Conservation (phyloP, 2,888 invertebrate species). For the Stenurella melanura region DNA sequence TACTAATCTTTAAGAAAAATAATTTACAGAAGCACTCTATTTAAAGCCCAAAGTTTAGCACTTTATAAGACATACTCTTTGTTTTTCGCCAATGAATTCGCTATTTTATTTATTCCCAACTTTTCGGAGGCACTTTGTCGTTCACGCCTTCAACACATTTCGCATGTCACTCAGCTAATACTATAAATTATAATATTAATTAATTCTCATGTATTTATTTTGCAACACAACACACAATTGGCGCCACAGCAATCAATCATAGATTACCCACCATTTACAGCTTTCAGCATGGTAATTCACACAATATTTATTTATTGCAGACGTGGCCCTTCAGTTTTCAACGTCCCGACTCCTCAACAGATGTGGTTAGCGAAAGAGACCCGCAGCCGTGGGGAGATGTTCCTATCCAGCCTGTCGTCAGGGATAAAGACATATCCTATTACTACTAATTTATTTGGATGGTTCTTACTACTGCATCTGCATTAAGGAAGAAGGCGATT, state of each 20-base stretch:
- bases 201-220: not conserved
- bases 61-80: too few species aligned
- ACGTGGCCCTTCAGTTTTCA: slow-evolving; percentile 90
- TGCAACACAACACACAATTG: not conserved
- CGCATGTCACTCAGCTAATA: not conserved
- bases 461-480: slow-evolving; percentile 24
- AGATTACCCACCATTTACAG: slow-evolving; percentile 38
- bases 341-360: slow-evolving; percentile 74
- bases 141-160: slow-evolving; percentile 5
- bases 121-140: too few species aligned
- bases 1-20: too few species aligned
- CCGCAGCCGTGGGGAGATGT: slow-evolving; percentile 63
- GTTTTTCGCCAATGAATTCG: too few species aligned
- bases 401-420: slow-evolving; percentile 67
- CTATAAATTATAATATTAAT: not conserved
- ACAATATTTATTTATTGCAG: slow-evolving; percentile 74
- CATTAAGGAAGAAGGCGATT: slow-evolving; percentile 40
- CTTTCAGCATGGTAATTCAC: slow-evolving; percentile 41
- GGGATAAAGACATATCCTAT: slow-evolving; percentile 71
- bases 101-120: too few species aligned
- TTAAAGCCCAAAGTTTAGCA: too few species aligned
- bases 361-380: slow-evolving; percentile 71
- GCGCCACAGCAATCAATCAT: slow-evolving; percentile 15
- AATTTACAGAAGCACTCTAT: too few species aligned
- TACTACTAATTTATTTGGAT: slow-evolving; percentile 69